Evolutionary conservation across 1,140 invertebrate species (phyloP), one percentile per base, ranked within the genome.

Genomic region (Drosophila kurseongensis): DNA sequence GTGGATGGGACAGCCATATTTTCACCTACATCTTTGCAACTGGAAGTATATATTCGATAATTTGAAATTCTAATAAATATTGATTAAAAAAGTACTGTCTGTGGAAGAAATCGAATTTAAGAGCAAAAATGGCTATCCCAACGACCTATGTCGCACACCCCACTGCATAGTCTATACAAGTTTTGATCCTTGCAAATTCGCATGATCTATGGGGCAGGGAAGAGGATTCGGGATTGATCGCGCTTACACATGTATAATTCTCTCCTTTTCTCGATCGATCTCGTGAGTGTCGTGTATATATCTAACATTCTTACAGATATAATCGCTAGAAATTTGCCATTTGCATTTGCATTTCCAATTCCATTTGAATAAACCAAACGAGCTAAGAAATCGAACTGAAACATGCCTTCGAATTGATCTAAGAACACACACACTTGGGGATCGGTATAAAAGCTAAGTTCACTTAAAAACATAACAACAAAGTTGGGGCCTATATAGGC

Each of bases 391-490:
- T 56, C 18, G 5, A 60, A 29, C 47, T 14, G 18, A 27, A 36
- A 65, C 41, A 59, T 9, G 59, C 59, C 16, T 44, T 50, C 14
- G 29, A 48, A 58, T 32, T 50, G 51, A 55, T 65, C 42, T 65
- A 50, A 50, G 27, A 38, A 65, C 56, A 29, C 50, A 29, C 62
- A 18, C 61, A 29, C 35, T 32, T 32, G 23, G 35, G 16, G 7
- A 40, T 48, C 13, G 44, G 61, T 68, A 52, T 68, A 79, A 74
- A 79, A 58, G 47, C 77, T 75, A 79, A 50, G 58, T 75, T 71
- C 54, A 73, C 81, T 83, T 83, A 85, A 83, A 83, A 83, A 83
- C 77, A 83, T 83, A 83, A 85, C 80, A 83, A 83, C 80, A 83
- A 83, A 80, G 50, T 75, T 59, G 36, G 55, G 63, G 52, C 47